Evolutionary conservation across 1,140 invertebrate species (phyloP).

Genomic region (Trialeurodes vaporariorum): DNA sequence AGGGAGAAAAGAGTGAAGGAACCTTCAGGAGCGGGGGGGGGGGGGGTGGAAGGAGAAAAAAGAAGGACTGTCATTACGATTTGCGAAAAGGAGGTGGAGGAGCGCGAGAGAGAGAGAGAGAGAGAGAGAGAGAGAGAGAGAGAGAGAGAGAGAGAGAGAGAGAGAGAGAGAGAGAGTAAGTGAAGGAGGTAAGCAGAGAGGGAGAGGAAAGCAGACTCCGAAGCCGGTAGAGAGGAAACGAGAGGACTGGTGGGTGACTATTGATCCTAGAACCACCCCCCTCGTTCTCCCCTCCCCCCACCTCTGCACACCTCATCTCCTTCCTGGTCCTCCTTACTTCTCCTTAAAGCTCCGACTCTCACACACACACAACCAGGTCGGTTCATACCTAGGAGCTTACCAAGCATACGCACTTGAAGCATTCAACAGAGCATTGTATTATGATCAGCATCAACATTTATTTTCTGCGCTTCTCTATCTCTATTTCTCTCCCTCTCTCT

Average conservation of each 20-base stretch:
- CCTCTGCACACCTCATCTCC: neutral
- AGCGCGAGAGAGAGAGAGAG: neutral
- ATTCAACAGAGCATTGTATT: neutral
- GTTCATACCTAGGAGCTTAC: no score
- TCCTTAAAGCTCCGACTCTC: no score
- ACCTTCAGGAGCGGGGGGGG: conserved; percentile 17
- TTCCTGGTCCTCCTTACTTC: no score
- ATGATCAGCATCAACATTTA: neutral
- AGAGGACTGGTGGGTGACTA: conserved; percentile 29
- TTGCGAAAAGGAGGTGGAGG: conserved; percentile 23
- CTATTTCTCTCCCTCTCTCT: conserved; percentile 17
- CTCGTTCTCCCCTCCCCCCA: conserved; percentile 8
- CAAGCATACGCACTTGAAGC: neutral
- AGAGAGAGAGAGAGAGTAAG: neutral
- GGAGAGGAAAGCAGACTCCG: no score
- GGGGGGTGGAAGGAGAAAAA: conserved; percentile 33
- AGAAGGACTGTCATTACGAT: neutral
- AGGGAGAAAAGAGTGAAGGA: conserved; percentile 20
- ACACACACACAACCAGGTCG: no score
- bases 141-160: neutral
- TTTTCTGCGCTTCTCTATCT: conserved; percentile 12
- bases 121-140: neutral
- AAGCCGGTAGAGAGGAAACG: no score
- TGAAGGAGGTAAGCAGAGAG: neutral
- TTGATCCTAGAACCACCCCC: neutral